Percentiles rank a stretch among this genome's conserved stretches.
These are phyloP conservation scores for Drosophila burlai DNA, from an alignment of 1,140 invertebrate species.

Conservation along the genomic window DNA sequence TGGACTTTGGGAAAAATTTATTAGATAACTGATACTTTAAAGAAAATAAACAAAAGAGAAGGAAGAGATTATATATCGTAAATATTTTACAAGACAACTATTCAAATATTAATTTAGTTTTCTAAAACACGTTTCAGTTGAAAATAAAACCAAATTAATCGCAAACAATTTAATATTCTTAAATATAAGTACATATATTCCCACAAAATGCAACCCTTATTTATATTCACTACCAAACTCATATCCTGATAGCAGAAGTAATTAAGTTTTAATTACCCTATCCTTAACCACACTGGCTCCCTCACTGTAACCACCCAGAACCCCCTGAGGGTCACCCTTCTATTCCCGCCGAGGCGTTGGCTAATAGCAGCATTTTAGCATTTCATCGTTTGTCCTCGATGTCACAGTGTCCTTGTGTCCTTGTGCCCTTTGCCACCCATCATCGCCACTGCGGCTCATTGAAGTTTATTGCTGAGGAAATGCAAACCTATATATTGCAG, in stretches of 20 bases:
- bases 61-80: neutral
- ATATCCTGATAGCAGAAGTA: constrained; percentile 1
- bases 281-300: neutral
- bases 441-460: constrained; percentile 64
- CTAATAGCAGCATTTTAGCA: constrained; percentile 75
- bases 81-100: neutral
- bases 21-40: neutral
- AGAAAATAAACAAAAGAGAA: neutral
- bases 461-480: constrained; percentile 76
- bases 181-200: too few species aligned
- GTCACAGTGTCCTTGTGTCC: constrained; percentile 12
- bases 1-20: neutral
- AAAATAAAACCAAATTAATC: neutral
- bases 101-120: neutral
- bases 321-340: neutral
- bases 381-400: constrained; percentile 41
- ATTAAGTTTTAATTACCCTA: constrained; percentile 19
- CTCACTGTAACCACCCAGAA: neutral
- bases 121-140: neutral
- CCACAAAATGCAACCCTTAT: neutral
- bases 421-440: constrained; percentile 27
- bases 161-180: neutral
- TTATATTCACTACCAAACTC: neutral
- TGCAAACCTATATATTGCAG: constrained; percentile 74
- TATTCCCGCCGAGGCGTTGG: constrained; percentile 44